A percentile compares a stretch with the other conserved stretches of the same genome.
phyloP scores from a whole-genome alignment of 2,888 invertebrate species.

The Autographa gamma region DNA sequence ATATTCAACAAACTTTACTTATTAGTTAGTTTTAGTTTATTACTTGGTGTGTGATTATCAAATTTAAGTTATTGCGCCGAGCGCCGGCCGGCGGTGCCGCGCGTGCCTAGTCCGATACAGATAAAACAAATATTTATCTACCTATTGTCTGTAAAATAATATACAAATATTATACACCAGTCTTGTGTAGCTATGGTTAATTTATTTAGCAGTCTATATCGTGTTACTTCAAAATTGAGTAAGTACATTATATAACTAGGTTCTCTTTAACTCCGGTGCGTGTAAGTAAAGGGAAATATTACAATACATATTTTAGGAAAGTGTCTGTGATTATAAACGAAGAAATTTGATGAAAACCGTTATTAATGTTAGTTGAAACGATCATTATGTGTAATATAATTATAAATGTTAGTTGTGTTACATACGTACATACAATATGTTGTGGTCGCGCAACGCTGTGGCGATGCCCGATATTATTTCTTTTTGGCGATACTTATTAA shows the following conservation, averaged over 20 bases:
- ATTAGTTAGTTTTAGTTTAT: slow-evolving; percentile 83
- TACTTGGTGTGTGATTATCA: slow-evolving; percentile 86
- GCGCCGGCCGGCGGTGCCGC: slow-evolving; percentile 79
- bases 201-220: slow-evolving; percentile 84
- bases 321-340: slow-evolving; percentile 89
- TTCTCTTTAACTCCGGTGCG: slow-evolving; percentile 81
- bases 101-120: slow-evolving; percentile 88
- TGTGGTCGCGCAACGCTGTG: slow-evolving; percentile 53
- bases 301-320: slow-evolving; percentile 87
- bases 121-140: slow-evolving; percentile 86
- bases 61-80: slow-evolving; percentile 86
- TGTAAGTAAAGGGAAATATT: slow-evolving; percentile 74
- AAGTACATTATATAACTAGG: slow-evolving; percentile 78
- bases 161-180: slow-evolving; percentile 78
- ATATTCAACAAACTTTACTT: slow-evolving; percentile 84
- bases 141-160: slow-evolving; percentile 83
- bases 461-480: slow-evolving; percentile 56
- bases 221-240: slow-evolving; percentile 79
- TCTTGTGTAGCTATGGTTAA: slow-evolving; percentile 85
- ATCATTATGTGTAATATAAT: slow-evolving; percentile 76
- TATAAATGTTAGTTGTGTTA: slow-evolving; percentile 75
- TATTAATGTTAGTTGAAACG: slow-evolving; percentile 80
- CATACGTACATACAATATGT: slow-evolving; percentile 53
- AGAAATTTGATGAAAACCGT: slow-evolving; percentile 86
- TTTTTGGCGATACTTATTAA: slow-evolving; percentile 69